Evolutionary conservation across 2,797 vertebrate species (phyloP), one percentile per base, ranked within the genome.

Genomic region (Lindbergichthys nudifrons): DNA sequence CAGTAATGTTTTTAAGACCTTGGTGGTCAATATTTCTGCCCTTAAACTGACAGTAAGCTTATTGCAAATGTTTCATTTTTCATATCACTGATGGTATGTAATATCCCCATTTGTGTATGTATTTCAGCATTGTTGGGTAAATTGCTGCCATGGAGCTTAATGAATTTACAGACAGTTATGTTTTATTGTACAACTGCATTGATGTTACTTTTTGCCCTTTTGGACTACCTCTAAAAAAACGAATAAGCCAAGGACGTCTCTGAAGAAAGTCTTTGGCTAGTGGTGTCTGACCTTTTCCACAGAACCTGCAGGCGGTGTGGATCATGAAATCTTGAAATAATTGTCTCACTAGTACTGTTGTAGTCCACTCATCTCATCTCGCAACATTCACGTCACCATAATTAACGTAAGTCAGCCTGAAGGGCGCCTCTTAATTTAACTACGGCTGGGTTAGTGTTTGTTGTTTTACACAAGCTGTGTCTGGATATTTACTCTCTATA

Each of bases 171-270:
- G 59, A 64, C 60, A 72, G 50, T 63, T 74, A 59, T 81, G 50
- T 83, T 80, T 69, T 77, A 39, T 59, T 75, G 78, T 80, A 82
- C 70, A 85, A 57, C 71, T 87, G 85, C 66, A 80, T 89, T 88
- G 84, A 91, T 82, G 82, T 81, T 72, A 68, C 71, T 50, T 50
- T 71, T 84, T 88, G 85, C 80, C 84, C 84, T 84, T 36, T 79
- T 83, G 89, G 92, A 90, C 91, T 92, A 93, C 92, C 89, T 94
- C 92, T 92, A 75, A 89, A 90, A 81, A 85, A 32, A 32, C 77
- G 60, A 84, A 82, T 70, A 71, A 51, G 73, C 80, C 73, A 65
- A 77, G 78, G 65, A 85, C 56, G 59, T 79, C 74, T 89, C 64
- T 84, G 75, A 73, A 78, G 81, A 83, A 73, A 64, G 43, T 8